Evolutionary conservation across 2,797 vertebrate species (phyloP), one percentile per base, ranked within the genome.

Genomic region (Acipenser ruthenus): DNA sequence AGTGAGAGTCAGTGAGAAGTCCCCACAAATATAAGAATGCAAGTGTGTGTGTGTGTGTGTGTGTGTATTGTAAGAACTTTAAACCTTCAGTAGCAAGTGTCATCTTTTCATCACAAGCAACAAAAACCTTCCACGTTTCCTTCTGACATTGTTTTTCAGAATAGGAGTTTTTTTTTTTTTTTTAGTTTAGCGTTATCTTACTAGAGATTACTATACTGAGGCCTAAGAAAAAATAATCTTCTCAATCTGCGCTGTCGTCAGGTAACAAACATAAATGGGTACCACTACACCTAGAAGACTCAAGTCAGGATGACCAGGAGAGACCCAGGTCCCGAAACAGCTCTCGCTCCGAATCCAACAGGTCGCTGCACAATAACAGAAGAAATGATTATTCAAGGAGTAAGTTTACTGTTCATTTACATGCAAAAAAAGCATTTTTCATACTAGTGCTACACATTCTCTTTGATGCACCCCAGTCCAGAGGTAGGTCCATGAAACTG

Each of bases 241-340:
- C 73, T 70, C 71, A 80, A 72, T 85, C 70, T 85, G 77, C 71
- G 77, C 75, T 78, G 75, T 75, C 71, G 83, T 76, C 69, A 96
- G 92, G 88, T 84, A 91, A 91, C 87, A 95, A 93, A 80, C 91
- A 92, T 82, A 95, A 92, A 77, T 94, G 93, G 93, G 87, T 94
- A 68, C 93, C 92, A 8, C 87, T 95, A 72, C 87, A 90, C 66
- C 84, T 95, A 84, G 92, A 95, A 52, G 89, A 92, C 10, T 72
- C 78, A 59, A 85, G 87, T 75, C 79, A 81, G 73, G 92, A 92
- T 12, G 84, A 80, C 48, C 84, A 79, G 72, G 85, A 88, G 81
- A 88, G 87, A 82, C 77, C 77, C 11, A 78, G 80, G 68, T 84
- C 71, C 68, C 77, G 83, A 63, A 74, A 73, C 1, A 82, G 71